phyloP scores from a whole-genome alignment of 2,113 vertebrate species.

The Tichodroma muraria region DNA sequence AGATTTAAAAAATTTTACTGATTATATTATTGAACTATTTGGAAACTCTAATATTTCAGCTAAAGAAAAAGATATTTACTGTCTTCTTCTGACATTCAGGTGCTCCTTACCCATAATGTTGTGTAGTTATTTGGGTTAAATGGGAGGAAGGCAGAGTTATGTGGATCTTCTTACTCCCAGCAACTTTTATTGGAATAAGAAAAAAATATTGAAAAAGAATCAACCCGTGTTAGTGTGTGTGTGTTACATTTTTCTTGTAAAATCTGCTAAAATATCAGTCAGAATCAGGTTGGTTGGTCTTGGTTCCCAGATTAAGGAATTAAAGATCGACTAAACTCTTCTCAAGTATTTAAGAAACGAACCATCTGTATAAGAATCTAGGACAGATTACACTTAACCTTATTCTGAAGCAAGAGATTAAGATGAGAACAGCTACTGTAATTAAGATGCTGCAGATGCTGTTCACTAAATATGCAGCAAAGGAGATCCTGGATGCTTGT shows the following conservation, averaged over 20 bases:
- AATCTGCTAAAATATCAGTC: slow-evolving; percentile 21
- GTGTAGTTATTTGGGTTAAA: neutral
- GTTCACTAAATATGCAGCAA: slow-evolving; percentile 36
- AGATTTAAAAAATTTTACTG: neutral
- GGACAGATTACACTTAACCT: slow-evolving; percentile 80
- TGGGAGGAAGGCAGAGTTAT: neutral
- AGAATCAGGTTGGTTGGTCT: slow-evolving; percentile 30
- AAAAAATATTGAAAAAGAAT: neutral
- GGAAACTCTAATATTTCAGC: neutral
- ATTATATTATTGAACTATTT: neutral
- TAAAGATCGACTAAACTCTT: slow-evolving; percentile 77
- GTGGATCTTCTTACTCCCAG: neutral
- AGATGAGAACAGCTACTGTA: slow-evolving; percentile 66
- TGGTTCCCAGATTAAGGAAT: slow-evolving; percentile 71
- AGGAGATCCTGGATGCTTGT: neutral
- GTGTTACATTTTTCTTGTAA: neutral
- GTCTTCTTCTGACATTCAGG: neutral
- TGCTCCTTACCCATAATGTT: neutral
- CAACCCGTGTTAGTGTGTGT: neutral
- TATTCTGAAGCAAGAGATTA: slow-evolving; percentile 63
- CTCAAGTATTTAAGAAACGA: slow-evolving; percentile 80
- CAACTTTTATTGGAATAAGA: neutral
- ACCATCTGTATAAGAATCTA: slow-evolving; percentile 84
- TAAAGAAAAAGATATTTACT: neutral
- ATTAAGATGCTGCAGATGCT: slow-evolving; percentile 69